Conservation (phyloP, 2,113 vertebrate species). For the Prinia subflava region DNA sequence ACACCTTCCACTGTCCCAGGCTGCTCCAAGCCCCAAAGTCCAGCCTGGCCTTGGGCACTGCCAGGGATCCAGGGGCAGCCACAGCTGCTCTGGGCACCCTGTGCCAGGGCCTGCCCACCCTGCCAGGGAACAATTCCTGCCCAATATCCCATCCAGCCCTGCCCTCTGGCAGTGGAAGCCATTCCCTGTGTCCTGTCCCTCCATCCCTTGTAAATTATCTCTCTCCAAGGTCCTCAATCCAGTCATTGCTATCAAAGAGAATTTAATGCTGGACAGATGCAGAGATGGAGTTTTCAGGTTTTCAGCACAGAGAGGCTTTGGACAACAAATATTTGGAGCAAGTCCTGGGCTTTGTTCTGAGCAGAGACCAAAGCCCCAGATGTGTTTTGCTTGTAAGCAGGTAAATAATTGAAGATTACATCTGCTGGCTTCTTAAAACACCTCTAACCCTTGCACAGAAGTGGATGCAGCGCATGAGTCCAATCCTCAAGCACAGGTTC, state of each 20-base stretch:
- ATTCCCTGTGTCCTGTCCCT: neutral
- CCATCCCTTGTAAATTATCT: neutral
- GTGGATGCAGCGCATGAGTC: neutral
- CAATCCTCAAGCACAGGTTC: too few species aligned
- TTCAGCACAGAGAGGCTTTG: neutral
- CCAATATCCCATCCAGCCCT: neutral
- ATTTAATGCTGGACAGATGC: neutral
- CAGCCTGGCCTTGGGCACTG: neutral
- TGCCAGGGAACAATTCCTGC: neutral
- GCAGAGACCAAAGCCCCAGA: neutral
- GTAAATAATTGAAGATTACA: neutral
- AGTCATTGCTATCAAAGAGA: neutral
- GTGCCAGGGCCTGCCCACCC: neutral
- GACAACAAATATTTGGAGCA: neutral
- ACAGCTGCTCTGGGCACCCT: neutral
- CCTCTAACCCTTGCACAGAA: neutral
- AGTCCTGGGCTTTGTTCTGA: neutral
- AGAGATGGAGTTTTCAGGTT: neutral
- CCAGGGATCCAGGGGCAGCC: neutral
- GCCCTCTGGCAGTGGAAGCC: fast-evolving
- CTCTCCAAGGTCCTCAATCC: neutral
- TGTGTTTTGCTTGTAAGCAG: neutral
- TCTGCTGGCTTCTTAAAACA: neutral
- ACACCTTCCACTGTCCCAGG: neutral
- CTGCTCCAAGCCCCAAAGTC: neutral